Conservation (phyloP, 2,888 invertebrate species). For the Clivina fossor region DNA sequence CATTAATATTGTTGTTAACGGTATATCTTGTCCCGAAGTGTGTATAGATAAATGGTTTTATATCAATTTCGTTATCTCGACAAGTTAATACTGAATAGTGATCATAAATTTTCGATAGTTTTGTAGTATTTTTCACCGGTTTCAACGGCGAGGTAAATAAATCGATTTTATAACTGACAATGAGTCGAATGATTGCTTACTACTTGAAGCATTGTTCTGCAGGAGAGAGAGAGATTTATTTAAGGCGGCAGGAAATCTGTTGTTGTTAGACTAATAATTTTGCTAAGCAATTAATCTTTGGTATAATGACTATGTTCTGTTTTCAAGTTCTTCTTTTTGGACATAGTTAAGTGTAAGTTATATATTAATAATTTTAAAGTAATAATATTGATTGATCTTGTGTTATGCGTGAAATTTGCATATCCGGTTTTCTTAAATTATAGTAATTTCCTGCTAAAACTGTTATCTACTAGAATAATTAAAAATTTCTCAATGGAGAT, state of each 20-base stretch:
- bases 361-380: too few relatives aligned
- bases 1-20: conserved; percentile 26
- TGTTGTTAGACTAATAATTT: conserved; percentile 6
- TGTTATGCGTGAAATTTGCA: too few relatives aligned
- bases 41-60: conserved; percentile 29
- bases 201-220: conserved; percentile 3
- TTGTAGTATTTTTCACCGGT: conserved; percentile 14
- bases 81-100: conserved; percentile 30
- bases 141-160: conserved; percentile 12
- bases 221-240: conserved; percentile 19
- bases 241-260: conserved; percentile 3
- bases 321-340: too few relatives aligned
- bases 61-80: conserved; percentile 32
- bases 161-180: conserved; percentile 18
- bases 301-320: too few relatives aligned
- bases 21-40: conserved; percentile 26
- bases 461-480: too few relatives aligned
- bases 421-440: too few relatives aligned
- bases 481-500: too few relatives aligned
- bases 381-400: too few relatives aligned
- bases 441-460: too few relatives aligned
- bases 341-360: too few relatives aligned
- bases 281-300: too few relatives aligned
- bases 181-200: conserved; percentile 25
- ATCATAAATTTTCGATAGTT: conserved; percentile 27